Percentiles rank a stretch among this genome's conserved stretches.
phyloP scores from a whole-genome alignment of 2,797 vertebrate species.

The Distichodus sexfasciatus region DNA sequence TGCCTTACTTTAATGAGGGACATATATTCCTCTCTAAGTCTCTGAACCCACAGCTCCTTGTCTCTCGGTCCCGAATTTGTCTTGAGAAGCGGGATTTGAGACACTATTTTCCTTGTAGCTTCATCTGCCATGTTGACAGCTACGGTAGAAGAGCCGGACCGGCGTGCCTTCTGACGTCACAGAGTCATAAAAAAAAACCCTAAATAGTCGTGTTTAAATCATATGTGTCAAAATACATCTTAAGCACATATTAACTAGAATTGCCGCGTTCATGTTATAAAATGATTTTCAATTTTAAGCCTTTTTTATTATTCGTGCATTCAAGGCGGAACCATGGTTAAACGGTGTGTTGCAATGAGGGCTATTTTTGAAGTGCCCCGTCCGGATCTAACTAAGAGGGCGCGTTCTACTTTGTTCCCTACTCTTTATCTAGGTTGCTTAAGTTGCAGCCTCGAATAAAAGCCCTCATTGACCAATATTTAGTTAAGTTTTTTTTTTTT shows the following conservation, averaged over 20 bases:
- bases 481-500: no score
- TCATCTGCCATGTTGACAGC: conserved; percentile 82
- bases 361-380: no score
- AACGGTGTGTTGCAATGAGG: neutral
- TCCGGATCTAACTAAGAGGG: no score
- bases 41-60: conserved; percentile 83
- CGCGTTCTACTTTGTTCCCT: no score
- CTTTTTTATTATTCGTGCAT: no score
- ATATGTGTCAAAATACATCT: neutral
- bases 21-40: conserved; percentile 89
- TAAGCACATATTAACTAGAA: neutral
- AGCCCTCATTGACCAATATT: no score
- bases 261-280: no score
- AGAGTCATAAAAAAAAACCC: neutral
- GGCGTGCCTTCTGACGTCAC: conserved; percentile 18
- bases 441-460: no score
- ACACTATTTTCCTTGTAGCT: conserved; percentile 78
- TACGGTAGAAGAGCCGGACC: no score
- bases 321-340: neutral
- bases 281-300: no score
- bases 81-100: conserved; percentile 84
- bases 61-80: conserved; percentile 87
- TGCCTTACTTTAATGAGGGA: conserved; percentile 79
- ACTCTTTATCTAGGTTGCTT: no score
- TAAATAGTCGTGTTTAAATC: neutral